Evolutionary conservation across 2,113 vertebrate genomes (phyloP).

Genomic region (Telmatochromis brachygnathus): DNA sequence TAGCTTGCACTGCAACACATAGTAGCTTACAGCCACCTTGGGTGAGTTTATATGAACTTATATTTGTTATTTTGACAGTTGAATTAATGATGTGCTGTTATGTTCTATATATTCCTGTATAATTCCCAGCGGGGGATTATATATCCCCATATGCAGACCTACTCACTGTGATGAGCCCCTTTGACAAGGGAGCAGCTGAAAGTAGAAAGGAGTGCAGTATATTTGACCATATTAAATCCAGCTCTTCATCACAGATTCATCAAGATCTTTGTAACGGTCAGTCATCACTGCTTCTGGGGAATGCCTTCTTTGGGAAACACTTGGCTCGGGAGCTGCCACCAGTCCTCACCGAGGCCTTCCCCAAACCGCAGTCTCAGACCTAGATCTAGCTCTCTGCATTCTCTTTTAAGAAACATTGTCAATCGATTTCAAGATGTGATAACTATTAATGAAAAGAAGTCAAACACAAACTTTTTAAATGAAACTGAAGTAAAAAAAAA

Average conservation of each 20-base stretch:
- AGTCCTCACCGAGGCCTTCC: background rate
- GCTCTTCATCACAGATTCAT: background rate
- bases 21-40: background rate
- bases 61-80: background rate
- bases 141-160: background rate
- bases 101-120: background rate
- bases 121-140: background rate
- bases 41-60: background rate
- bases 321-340: background rate
- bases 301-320: background rate
- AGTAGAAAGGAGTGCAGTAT: background rate
- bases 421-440: background rate
- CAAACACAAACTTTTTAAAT: background rate
- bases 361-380: background rate
- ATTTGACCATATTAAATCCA: background rate
- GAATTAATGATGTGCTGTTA: background rate
- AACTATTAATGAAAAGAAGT: background rate
- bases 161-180: background rate
- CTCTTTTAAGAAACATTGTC: background rate
- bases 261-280: background rate
- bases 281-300: background rate
- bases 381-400: background rate
- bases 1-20: background rate
- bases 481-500: background rate
- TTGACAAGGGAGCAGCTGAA: background rate